These are phyloP conservation scores for Meganola albula DNA, from an alignment of 2,888 invertebrate species.

Conservation along the genomic window DNA sequence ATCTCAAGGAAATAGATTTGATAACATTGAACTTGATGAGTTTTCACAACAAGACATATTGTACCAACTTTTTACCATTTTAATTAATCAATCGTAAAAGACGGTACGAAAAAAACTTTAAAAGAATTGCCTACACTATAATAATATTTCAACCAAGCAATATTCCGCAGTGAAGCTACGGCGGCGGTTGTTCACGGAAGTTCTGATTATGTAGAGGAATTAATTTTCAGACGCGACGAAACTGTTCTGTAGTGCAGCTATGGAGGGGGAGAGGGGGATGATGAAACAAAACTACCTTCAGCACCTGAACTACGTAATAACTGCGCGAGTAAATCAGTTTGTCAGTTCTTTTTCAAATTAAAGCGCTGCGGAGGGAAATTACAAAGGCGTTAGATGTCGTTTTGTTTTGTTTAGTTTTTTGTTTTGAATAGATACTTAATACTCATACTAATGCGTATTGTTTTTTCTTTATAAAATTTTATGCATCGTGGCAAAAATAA, in stretches of 20 bases:
- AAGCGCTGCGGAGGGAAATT: neutral
- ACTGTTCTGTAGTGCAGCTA: conserved; percentile 55
- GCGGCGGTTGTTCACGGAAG: conserved; percentile 48
- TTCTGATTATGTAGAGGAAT: conserved; percentile 78
- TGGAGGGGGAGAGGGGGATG: conserved; percentile 24
- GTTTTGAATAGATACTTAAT: neutral
- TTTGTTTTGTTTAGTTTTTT: neutral
- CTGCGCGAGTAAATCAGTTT: conserved; percentile 56
- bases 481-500: too few relatives aligned
- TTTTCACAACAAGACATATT: too few relatives aligned
- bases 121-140: neutral
- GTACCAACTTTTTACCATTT: too few relatives aligned
- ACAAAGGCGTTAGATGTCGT: neutral
- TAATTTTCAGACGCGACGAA: conserved; percentile 76
- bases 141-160: conserved; percentile 25
- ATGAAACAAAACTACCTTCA: conserved; percentile 62
- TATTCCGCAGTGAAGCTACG: conserved; percentile 51
- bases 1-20: too few relatives aligned
- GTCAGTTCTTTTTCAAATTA: conserved; percentile 12
- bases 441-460: conserved; percentile 1
- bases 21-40: too few relatives aligned
- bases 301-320: conserved; percentile 64
- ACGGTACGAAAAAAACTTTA: neutral
- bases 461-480: too few relatives aligned
- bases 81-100: neutral